Conservation (phyloP, 2,113 vertebrate species). For the Nerophis lumbriciformis region DNA sequence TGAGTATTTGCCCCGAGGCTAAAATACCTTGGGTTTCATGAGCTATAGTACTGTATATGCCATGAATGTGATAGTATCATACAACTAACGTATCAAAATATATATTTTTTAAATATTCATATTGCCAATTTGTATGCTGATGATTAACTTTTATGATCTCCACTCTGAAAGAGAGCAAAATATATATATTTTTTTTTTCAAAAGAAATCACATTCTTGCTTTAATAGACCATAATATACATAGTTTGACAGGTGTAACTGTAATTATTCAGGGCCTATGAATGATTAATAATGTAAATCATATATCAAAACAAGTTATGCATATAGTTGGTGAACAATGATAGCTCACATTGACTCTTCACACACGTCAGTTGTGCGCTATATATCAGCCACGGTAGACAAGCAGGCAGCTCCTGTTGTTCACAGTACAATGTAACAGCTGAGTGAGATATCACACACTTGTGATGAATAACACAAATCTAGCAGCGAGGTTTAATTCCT, state of each 20-base stretch:
- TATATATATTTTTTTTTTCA: background rate
- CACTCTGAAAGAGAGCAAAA: background rate
- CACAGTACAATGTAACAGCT: conserved; percentile 37
- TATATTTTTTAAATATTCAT: conserved; percentile 14
- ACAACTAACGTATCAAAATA: conserved; percentile 22
- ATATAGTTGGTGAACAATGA: conserved; percentile 24
- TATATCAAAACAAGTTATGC: conserved; percentile 61
- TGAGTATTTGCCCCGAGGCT: conserved; percentile 53
- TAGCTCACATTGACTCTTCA: conserved; percentile 37
- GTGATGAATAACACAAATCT: conserved; percentile 23
- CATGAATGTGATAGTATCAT: conserved; percentile 23
- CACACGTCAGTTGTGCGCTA: conserved; percentile 36
- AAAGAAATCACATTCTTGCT: conserved; percentile 19
- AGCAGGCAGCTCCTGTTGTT: conserved; percentile 32
- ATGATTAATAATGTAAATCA: conserved; percentile 64
- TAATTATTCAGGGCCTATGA: conserved; percentile 46
- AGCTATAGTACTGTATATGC: conserved; percentile 19
- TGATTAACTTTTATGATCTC: conserved; percentile 1
- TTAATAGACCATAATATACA: conserved; percentile 31
- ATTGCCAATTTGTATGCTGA: conserved; percentile 5
- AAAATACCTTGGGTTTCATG: conserved; percentile 44
- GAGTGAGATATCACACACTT: conserved; percentile 38
- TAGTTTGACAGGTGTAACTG: conserved; percentile 66
- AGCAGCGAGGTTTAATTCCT: conserved; percentile 18
- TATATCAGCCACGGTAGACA: conserved; percentile 31